Percentiles rank a stretch among this genome's conserved stretches.
Conservation (phyloP, 2,888 invertebrate genomes). For the Pycnomerus fuliginosus region DNA sequence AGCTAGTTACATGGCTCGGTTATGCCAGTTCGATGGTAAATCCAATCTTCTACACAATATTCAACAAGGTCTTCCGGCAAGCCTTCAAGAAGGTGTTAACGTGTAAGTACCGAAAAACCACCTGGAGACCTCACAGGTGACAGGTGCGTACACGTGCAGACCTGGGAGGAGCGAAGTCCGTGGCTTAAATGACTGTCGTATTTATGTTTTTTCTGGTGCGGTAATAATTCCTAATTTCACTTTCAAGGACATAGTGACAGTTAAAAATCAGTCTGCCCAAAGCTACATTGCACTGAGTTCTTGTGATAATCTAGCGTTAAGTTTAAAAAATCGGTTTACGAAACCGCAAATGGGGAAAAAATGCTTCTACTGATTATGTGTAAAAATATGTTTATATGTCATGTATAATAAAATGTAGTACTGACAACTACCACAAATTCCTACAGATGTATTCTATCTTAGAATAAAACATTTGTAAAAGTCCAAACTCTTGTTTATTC, state of each 20-base stretch:
- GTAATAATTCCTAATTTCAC: slow-evolving; percentile 7
- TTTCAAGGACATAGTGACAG: too few species aligned
- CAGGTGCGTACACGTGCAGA: too few species aligned
- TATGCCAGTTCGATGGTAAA: slow-evolving; percentile 94
- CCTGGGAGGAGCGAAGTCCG: too few species aligned
- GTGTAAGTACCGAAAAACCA: slow-evolving; percentile 69
- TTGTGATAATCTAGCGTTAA: slow-evolving; percentile 31
- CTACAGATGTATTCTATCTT: slow-evolving; percentile 24
- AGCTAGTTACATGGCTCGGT: slow-evolving; percentile 89
- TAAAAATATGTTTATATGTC: slow-evolving; percentile 43
- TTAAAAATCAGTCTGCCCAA: not conserved
- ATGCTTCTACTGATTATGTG: slow-evolving; percentile 42
- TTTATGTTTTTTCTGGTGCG: slow-evolving; percentile 13
- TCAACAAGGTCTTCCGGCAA: slow-evolving; percentile 90
- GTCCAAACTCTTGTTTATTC: not conserved
- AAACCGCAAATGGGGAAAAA: slow-evolving; percentile 43
- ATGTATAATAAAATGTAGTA: slow-evolving; percentile 34
- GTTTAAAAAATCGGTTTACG: slow-evolving; percentile 18
- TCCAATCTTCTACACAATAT: slow-evolving; percentile 94
- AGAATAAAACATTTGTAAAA: slow-evolving; percentile 27
- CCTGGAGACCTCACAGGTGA: slow-evolving; percentile 61
- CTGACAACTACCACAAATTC: slow-evolving; percentile 18
- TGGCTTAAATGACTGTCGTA: too few species aligned
- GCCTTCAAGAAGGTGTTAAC: slow-evolving; percentile 84
- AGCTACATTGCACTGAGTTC: slow-evolving; percentile 28